A percentile compares a stretch with the other conserved stretches of the same genome.
Conservation (phyloP, 2,797 vertebrate species). For the Ceryle rudis region DNA sequence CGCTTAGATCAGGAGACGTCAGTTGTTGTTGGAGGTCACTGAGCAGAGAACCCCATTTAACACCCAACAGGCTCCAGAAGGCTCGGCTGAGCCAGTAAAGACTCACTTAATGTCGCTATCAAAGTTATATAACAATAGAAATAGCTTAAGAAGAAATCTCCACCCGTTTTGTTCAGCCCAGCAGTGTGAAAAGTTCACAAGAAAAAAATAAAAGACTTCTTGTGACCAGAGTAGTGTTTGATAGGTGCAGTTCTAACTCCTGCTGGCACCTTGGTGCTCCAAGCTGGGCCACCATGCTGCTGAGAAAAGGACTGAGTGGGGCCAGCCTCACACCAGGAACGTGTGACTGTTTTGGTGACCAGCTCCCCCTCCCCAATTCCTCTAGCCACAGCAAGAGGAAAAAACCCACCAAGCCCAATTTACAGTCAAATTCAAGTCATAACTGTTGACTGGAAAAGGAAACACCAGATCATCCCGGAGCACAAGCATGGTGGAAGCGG, state of each 20-base stretch:
- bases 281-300: slow-evolving; percentile 24
- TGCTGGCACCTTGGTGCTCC: background rate
- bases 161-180: slow-evolving; percentile 36
- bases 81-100: slow-evolving; percentile 23
- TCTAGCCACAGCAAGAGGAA: background rate
- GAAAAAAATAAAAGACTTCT: background rate
- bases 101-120: slow-evolving; percentile 50
- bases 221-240: slow-evolving; percentile 34
- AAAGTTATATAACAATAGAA: slow-evolving; percentile 67
- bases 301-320: background rate
- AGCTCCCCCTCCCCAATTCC: background rate
- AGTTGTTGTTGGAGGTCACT: slow-evolving; percentile 69
- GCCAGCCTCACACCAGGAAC: background rate
- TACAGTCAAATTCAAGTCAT: background rate
- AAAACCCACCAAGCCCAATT: background rate
- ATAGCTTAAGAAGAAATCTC: slow-evolving; percentile 41
- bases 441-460: background rate
- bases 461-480: background rate
- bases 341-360: background rate
- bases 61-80: slow-evolving; percentile 71
- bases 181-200: slow-evolving; percentile 62
- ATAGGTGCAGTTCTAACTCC: slow-evolving; percentile 1
- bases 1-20: slow-evolving; percentile 63
- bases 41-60: slow-evolving; percentile 70
- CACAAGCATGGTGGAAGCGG: rapidly evolving